Conservation (phyloP, 2,888 invertebrate species). For the Platerodrilus igneus region DNA sequence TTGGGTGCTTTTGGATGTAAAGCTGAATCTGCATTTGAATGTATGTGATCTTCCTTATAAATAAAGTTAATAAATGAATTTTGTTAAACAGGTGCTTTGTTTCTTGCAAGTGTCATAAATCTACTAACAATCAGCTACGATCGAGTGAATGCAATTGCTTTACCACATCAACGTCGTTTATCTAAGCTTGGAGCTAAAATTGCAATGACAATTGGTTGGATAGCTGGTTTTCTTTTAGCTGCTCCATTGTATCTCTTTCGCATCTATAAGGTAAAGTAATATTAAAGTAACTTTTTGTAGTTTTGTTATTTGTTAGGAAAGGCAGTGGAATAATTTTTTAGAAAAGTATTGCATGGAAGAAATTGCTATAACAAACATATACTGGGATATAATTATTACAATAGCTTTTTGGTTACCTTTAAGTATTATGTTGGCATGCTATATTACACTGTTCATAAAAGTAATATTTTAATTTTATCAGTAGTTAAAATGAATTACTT, state of each 20-base stretch:
- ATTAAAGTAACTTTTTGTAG: neutral
- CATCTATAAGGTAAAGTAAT: slow-evolving; percentile 52
- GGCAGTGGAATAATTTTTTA: slow-evolving; percentile 70
- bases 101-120: slow-evolving; percentile 73
- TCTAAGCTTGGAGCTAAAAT: slow-evolving; percentile 61
- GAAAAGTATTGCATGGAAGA: slow-evolving; percentile 76
- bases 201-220: slow-evolving; percentile 64
- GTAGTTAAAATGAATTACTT: slow-evolving; percentile 38
- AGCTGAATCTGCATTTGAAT: slow-evolving; percentile 71
- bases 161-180: slow-evolving; percentile 66
- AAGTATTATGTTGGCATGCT: slow-evolving; percentile 67
- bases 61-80: no score
- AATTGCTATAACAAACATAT: slow-evolving; percentile 57
- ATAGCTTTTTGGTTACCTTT: slow-evolving; percentile 76
- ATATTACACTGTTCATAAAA: slow-evolving; percentile 66
- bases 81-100: slow-evolving; percentile 55
- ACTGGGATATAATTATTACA: slow-evolving; percentile 73
- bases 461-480: slow-evolving; percentile 40
- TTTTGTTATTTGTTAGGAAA: slow-evolving; percentile 49
- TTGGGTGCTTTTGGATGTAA: slow-evolving; percentile 70
- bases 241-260: slow-evolving; percentile 62
- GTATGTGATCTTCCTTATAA: no score
- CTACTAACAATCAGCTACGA: slow-evolving; percentile 78
- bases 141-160: slow-evolving; percentile 72
- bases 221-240: slow-evolving; percentile 59